Evolutionary conservation across 1,140 invertebrate species (phyloP), one percentile per base, ranked within the genome.

Genomic region (Holcopasites calliopsidis): DNA sequence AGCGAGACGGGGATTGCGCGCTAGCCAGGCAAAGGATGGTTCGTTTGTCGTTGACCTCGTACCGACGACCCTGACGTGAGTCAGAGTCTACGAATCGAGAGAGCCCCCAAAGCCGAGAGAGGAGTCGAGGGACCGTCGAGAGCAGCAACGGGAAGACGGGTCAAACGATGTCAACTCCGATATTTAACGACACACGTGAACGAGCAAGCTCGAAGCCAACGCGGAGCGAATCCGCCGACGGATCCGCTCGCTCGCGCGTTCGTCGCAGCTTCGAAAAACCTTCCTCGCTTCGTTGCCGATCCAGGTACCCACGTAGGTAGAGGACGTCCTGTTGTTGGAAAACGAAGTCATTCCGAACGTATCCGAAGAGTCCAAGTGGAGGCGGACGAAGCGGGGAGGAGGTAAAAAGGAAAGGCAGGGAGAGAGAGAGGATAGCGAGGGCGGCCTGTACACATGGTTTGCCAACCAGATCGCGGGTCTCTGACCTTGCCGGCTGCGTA

Each of bases 391-490:
- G n/a, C 3, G 18, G 35, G 28, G 21, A 4, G n/a, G 35, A 44
- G 58, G 18, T 4, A 38, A 7, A n/a, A 49, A 8, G n/a, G n/a
- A n/a, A n/a, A n/a, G n/a, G n/a, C n/a, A n/a, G n/a, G n/a, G n/a
- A n/a, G n/a, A n/a, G n/a, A n/a, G 28, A 35, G 28, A n/a, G 10
- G 76, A 82, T 69, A 73, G 81, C 60, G 66, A 82, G 74, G 70
- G 78, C 74, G 82, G 80, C 85, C 86, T 86, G 88, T 88, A 86
- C 87, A 90, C 87, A 88, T 90, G 88, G 86, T 74, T 83, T 90
- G 74, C 87, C 88, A 89, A 90, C 88, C 88, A 89, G 85, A 90
- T 90, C 88, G 86, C 82, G 79, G 88, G 88, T 90, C 87, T 90
- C 85, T 88, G 89, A 90, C 89, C 88, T 87, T 88, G 82, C 64